A percentile compares a stretch with the other conserved stretches of the same genome.
Conservation (phyloP, 2,888 invertebrate species). For the Carpatolechia fugitivella region DNA sequence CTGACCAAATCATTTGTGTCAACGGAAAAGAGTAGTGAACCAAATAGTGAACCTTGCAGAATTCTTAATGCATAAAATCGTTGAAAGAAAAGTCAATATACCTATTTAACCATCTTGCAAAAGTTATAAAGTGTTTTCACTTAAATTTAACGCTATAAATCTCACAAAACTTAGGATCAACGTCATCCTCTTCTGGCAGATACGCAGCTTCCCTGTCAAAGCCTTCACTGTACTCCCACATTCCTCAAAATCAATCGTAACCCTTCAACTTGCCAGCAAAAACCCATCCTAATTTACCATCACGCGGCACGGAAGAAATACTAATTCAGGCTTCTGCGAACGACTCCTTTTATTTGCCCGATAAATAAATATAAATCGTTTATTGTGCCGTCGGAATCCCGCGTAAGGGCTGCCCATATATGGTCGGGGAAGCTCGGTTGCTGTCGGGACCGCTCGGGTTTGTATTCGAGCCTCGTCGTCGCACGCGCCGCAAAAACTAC, state of each 20-base stretch:
- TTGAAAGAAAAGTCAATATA: not conserved
- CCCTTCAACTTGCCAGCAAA: not conserved
- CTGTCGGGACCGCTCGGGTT: constrained; percentile 28
- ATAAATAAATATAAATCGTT: constrained; percentile 73
- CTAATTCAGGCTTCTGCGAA: constrained; percentile 54
- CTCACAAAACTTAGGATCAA: not conserved
- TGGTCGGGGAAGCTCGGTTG: constrained; percentile 62
- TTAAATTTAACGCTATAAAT: no score
- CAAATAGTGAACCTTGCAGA: not conserved
- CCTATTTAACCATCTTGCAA: no score
- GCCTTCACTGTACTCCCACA: not conserved
- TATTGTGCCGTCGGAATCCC: constrained; percentile 69
- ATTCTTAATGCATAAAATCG: not conserved
- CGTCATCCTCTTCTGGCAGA: not conserved
- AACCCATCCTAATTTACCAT: constrained; percentile 28
- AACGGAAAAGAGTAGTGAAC: not conserved
- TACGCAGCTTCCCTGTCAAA: constrained; percentile 1
- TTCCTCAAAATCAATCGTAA: constrained; percentile 7
- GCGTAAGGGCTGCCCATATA: constrained; percentile 66
- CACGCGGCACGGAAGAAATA: constrained; percentile 49
- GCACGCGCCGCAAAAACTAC: constrained; percentile 63
- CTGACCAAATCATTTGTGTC: not conserved
- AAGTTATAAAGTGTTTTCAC: no score
- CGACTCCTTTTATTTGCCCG: constrained; percentile 47
- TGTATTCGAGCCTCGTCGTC: constrained; percentile 56